Base-by-base conservation (phyloP, 1,140 invertebrate genomes). In the Lamellibrachia luymesi region DNA sequence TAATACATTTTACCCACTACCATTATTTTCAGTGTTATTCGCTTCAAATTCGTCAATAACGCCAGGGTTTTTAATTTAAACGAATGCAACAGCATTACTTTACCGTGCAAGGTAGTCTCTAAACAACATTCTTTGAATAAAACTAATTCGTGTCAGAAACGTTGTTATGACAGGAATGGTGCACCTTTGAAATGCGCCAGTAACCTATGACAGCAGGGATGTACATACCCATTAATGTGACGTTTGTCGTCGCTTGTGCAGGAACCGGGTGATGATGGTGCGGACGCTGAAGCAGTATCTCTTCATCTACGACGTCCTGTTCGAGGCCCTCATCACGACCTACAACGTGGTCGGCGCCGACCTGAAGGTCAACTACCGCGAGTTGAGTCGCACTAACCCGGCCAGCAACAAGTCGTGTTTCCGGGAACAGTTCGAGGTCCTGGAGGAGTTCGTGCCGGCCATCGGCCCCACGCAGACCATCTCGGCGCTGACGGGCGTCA, bases 241-340 rank as follows among this genome's bases (percentile, higher is more conserved):
- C 52, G 6, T 22, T 4, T 80, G 64, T 17, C 13, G 13, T 80
- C 64, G 17, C 25, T 80, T 17, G 8, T 22, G 64, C 64, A 95
- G 95, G 92, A 93, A 95, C 90, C 93, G 96, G 6, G 93, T 94
- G 17, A 94, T 93, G 27, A 96, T 96, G 95, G 96, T 96, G 7
- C 93, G 96, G 27, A 96, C 96, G 4, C 93, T 95, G 25, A 95
- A 95, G 90, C 95, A 96, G 92, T 96, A 96, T 92, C 92, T 95
- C 17, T 95, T 96, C 92, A 96, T 96, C 51, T 96, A 96, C 92
- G 95, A 96, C 64, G 94, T 94, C 13, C 94, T 96, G 25, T 95
- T 96, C 93, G 96, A 96, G 94, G 94, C 94, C 27, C 95, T 95
- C 91, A 94, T 95, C 22, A 95, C 94, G 22, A 93, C 91, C 91